Percentiles rank a stretch among this genome's conserved stretches.
Conservation (phyloP, 1,140 invertebrate genomes). For the Plectrocnemia conspersa region DNA sequence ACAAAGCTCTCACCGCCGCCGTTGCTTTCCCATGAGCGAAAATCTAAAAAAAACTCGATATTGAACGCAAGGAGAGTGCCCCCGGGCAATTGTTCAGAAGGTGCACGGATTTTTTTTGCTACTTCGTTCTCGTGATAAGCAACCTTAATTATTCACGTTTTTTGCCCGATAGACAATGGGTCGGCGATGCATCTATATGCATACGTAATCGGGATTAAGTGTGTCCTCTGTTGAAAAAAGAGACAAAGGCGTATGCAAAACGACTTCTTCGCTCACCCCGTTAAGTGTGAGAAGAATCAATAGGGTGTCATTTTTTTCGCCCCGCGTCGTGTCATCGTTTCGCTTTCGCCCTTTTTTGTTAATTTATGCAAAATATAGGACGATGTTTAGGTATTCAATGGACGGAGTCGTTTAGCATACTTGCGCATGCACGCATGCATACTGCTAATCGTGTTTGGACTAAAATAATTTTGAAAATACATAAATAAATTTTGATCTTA, state of each 20-base stretch:
- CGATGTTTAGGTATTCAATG: constrained; percentile 10
- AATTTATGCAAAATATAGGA: constrained; percentile 31
- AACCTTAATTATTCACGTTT: constrained; percentile 26
- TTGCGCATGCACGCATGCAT: too few relatives aligned
- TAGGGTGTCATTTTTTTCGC: constrained; percentile 10
- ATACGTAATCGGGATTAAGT: constrained; percentile 34
- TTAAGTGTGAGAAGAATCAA: constrained; percentile 32
- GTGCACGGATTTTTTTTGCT: background rate
- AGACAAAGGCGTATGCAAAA: constrained; percentile 31
- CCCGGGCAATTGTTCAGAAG: constrained; percentile 4
- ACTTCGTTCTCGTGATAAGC: background rate
- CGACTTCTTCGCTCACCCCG: constrained; percentile 19
- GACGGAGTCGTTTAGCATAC: too few relatives aligned
- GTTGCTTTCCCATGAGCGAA: constrained; percentile 27
- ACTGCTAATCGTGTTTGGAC: too few relatives aligned
- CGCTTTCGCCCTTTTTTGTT: background rate
- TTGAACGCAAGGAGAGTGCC: constrained; percentile 7
- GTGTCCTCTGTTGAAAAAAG: constrained; percentile 9
- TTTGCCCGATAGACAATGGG: constrained; percentile 24
- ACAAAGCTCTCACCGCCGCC: constrained; percentile 17
- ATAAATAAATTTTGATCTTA: too few relatives aligned
- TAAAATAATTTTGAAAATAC: too few relatives aligned
- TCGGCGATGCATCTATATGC: constrained; percentile 27
- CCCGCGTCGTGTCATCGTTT: background rate
- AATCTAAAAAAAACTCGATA: constrained; percentile 18